Evolutionary conservation across 2,888 invertebrate species (phyloP), one percentile per base, ranked within the genome.

Genomic region (Lampropteryx suffumata): DNA sequence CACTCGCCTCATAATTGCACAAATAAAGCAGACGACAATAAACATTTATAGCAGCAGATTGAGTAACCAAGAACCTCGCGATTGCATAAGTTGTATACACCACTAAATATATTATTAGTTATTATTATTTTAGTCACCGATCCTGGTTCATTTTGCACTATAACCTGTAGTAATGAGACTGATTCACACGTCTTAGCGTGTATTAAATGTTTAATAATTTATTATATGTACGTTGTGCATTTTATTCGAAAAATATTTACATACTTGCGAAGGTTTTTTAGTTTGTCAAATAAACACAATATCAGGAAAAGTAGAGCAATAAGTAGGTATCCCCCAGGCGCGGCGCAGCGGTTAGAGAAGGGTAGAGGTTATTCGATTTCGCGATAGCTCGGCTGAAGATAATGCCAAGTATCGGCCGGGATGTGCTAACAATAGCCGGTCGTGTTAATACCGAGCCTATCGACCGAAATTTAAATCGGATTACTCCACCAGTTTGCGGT

Each of bases 61-160:
- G 35, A 9, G n/a, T 35, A 24, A 17, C 35, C 44, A 35, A 29
- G 28, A 21, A 35, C 12, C 11, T 7, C 43, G 13, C 27, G 43
- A 35, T 35, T 35, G 43, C 35, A 44, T 34, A 34, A 44, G 35
- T 44, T 29, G 43, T 44, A n/a, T n/a, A n/a, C n/a, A n/a, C n/a
- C n/a, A n/a, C n/a, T n/a, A n/a, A n/a, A n/a, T n/a, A n/a, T n/a
- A n/a, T n/a, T n/a, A n/a, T n/a, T n/a, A n/a, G n/a, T n/a, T n/a
- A n/a, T n/a, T n/a, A n/a, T n/a, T n/a, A n/a, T n/a, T n/a, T n/a
- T n/a, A n/a, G n/a, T n/a, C n/a, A n/a, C n/a, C n/a, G n/a, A n/a
- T n/a, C n/a, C n/a, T n/a, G n/a, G n/a, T n/a, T n/a, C n/a, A n/a
- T n/a, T n/a, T n/a, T n/a, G n/a, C n/a, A n/a, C n/a, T n/a, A n/a